Evolutionary conservation across 2,113 vertebrate species (phyloP).

Genomic region (Gymnobelideus leadbeateri): DNA sequence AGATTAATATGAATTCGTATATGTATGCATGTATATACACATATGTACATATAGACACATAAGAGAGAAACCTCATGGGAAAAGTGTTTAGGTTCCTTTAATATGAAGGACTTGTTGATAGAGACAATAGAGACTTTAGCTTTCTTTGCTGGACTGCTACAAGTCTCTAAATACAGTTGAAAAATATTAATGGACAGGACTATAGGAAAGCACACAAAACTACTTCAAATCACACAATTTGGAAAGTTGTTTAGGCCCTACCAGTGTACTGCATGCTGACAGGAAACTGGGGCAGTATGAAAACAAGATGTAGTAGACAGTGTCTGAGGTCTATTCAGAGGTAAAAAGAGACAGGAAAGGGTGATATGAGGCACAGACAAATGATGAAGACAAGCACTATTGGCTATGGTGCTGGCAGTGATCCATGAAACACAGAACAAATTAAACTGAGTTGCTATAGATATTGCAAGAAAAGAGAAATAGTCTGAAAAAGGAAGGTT

Average conservation of each 20-base stretch:
- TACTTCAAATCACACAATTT: constrained; percentile 17
- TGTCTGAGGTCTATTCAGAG: neutral
- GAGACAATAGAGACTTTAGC: neutral
- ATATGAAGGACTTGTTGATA: neutral
- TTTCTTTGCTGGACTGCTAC: constrained; percentile 32
- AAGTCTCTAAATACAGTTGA: constrained; percentile 37
- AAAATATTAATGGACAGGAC: constrained; percentile 50
- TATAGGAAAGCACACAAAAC: constrained; percentile 30
- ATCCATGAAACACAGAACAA: neutral
- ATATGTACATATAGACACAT: neutral
- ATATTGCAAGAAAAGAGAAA: neutral
- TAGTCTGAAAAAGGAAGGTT: neutral
- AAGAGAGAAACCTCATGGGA: neutral
- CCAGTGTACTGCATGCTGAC: neutral
- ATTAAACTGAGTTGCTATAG: neutral
- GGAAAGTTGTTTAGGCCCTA: neutral
- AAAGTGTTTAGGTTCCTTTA: neutral
- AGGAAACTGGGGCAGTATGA: neutral
- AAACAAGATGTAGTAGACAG: neutral
- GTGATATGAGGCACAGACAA: neutral
- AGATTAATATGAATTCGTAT: neutral
- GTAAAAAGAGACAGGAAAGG: neutral
- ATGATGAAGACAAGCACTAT: neutral
- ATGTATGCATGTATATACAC: neutral
- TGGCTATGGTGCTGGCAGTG: neutral